Evolutionary conservation across 2,113 vertebrate genomes (phyloP).

Genomic region (Hippolais icterina): DNA sequence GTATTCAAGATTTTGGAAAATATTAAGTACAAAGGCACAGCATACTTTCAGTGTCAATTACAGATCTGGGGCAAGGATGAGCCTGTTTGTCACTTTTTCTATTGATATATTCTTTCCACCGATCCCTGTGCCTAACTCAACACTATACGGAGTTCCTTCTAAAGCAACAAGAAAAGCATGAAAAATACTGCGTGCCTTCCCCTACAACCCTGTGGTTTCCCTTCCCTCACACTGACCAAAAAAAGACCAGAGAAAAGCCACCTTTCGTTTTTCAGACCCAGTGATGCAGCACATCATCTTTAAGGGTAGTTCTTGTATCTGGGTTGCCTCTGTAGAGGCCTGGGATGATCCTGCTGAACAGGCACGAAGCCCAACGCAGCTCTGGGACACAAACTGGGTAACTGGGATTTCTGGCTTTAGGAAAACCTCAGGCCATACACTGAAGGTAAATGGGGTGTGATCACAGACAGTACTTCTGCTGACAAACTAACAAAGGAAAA

Average conservation of each 20-base stretch:
- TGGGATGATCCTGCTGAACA: neutral
- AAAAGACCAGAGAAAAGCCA: neutral
- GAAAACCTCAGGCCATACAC: neutral
- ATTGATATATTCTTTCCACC: neutral
- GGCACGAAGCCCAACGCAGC: neutral
- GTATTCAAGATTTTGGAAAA: neutral
- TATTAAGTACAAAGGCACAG: neutral
- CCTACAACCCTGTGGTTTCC: neutral
- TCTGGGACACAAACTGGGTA: neutral
- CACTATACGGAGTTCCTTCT: rapidly evolving
- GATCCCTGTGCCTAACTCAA: neutral
- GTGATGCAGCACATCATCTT: neutral
- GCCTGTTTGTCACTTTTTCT: neutral
- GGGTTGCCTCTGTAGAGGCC: neutral
- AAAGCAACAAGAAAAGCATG: neutral
- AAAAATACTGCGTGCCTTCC: neutral
- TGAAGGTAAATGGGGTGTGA: neutral
- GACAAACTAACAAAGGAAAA: neutral
- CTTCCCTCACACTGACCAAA: neutral
- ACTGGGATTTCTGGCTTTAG: neutral
- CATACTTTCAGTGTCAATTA: neutral
- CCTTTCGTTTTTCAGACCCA: neutral
- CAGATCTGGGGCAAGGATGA: neutral
- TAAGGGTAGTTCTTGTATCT: neutral
- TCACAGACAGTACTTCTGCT: neutral